Percentiles rank a stretch among this genome's conserved stretches.
Conservation (phyloP, 2,113 vertebrate genomes). For the Pristiophorus japonicus region DNA sequence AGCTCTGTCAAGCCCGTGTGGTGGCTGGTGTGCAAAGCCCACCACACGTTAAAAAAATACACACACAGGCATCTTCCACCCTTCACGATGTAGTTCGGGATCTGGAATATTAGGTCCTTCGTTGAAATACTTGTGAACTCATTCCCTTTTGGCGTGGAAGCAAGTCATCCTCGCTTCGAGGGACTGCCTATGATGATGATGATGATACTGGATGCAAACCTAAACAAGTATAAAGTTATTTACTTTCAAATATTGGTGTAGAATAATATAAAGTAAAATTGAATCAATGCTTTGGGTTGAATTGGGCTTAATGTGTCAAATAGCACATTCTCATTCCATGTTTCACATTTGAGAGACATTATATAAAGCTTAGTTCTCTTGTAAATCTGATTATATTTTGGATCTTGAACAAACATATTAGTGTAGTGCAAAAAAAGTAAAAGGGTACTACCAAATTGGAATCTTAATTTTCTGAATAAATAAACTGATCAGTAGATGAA, state of each 20-base stretch:
- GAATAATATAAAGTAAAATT: not conserved
- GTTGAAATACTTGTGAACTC: no score
- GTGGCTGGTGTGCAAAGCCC: no score
- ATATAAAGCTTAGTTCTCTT: not conserved
- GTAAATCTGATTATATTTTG: not conserved
- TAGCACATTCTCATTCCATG: not conserved
- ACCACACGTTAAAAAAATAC: no score
- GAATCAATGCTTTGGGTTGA: no score
- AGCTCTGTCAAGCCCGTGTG: no score
- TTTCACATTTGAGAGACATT: not conserved
- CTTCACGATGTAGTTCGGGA: no score
- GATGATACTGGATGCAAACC: no score
- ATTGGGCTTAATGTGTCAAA: not conserved
- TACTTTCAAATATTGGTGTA: not conserved
- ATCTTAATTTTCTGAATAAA: not conserved
- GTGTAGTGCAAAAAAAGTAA: not conserved
- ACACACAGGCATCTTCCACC: no score
- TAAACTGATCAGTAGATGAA: not conserved
- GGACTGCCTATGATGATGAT: no score
- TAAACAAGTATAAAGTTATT: not conserved
- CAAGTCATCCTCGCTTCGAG: no score
- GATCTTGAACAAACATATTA: not conserved
- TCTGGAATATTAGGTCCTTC: no score
- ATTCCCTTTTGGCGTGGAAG: no score
- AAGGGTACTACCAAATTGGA: not conserved